These are phyloP conservation scores for Drosophila macrospina DNA, from an alignment of 2,888 invertebrate species.

Conservation along the genomic window DNA sequence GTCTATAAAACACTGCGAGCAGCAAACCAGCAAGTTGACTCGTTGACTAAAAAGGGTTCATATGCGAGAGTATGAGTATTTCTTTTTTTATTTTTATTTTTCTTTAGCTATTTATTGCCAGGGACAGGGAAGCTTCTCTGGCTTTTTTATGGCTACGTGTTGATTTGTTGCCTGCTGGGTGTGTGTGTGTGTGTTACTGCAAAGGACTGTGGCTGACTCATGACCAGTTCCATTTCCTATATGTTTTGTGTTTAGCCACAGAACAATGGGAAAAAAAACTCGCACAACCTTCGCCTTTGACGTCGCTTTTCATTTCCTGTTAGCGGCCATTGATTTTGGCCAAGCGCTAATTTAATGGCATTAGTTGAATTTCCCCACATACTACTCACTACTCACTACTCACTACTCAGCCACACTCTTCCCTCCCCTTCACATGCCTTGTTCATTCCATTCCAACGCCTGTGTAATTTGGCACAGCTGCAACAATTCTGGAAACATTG, in stretches of 20 bases:
- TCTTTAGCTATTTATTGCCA: slow-evolving; percentile 38
- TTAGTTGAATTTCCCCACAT: slow-evolving; percentile 40
- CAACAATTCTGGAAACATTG: slow-evolving; percentile 39
- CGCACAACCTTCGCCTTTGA: slow-evolving; percentile 35
- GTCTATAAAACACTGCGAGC: slow-evolving; percentile 6
- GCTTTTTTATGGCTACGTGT: slow-evolving; percentile 57
- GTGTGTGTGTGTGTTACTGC: slow-evolving; percentile 9
- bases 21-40: slow-evolving; percentile 30
- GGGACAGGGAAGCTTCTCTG: slow-evolving; percentile 30
- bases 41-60: slow-evolving; percentile 52
- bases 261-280: slow-evolving; percentile 35
- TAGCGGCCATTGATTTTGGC: slow-evolving; percentile 55
- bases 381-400: background rate
- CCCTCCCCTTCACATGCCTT: background rate
- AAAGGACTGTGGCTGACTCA: slow-evolving; percentile 37
- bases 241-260: slow-evolving; percentile 49
- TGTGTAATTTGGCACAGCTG: slow-evolving; percentile 65
- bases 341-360: slow-evolving; percentile 67
- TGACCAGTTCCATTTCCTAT: slow-evolving; percentile 53
- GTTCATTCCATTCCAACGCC: background rate
- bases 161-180: slow-evolving; percentile 56
- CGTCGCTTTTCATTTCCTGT: slow-evolving; percentile 60
- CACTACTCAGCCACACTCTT: background rate
- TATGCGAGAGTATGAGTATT: slow-evolving; percentile 7
- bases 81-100: slow-evolving; percentile 9